Base-by-base conservation (phyloP, 2,797 vertebrate species). In the Emydoidea blandingii region DNA sequence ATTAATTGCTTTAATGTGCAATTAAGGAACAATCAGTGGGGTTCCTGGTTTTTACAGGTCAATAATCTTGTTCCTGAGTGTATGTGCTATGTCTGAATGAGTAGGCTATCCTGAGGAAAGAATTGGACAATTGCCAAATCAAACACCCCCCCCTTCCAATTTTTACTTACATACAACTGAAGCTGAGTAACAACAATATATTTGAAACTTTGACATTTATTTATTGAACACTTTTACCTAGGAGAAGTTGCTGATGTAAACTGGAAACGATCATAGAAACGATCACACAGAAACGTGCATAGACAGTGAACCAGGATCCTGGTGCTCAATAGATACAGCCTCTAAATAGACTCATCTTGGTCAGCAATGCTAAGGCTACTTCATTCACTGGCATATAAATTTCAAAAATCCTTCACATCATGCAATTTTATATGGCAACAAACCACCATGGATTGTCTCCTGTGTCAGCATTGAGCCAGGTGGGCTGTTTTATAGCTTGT, bases 131-230 rank as follows among this genome's bases (percentile, higher is more conserved):
- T 85, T 93, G 96, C 96, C 96, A 97, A 96, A 89, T 84, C 94
- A 97, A 96, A 95, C 92, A 96, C 94, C 94, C 89, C 91, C 83
- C 21, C 4, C 5, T 96, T 95, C 94, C 87, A 89, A 91, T 97
- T 97, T 96, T 95, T 96, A 97, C 82, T 95, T 95, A 95, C 3
- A 10, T 59, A 37, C 12, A 49, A 96, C 91, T 68, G 92, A 86
- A 91, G 95, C 83, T 93, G 90, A 96, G 90, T 96, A 96, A 93
- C 10, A 56, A 92, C 86, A 86, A 93, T 92, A 95, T 87, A 94
- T 94, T 96, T 96, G 96, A 96, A 97, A 97, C 90, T 91, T 88
- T 96, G 96, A 97, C 97, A 94, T 97, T 96, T 96, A 97, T 97
- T 96, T 97, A 97, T 97, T 97, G 95, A 96, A 92, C 89, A 90